These are phyloP conservation scores for Sula dactylatra DNA, from an alignment of 2,113 vertebrate genomes.

Conservation along the genomic window DNA sequence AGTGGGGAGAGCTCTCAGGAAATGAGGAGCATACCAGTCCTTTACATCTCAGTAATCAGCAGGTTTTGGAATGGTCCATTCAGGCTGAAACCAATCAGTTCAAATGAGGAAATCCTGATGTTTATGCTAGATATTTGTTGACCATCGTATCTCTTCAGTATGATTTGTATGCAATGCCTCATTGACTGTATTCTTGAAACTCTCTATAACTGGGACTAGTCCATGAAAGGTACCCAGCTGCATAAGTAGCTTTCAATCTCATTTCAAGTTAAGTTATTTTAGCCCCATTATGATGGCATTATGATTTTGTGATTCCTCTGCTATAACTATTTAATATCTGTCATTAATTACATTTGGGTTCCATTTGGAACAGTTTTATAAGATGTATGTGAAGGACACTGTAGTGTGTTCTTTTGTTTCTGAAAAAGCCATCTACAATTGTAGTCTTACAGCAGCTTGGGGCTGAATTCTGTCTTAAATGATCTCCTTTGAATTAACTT, in stretches of 20 bases:
- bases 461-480: conserved; percentile 12
- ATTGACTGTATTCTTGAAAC: not conserved
- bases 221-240: not conserved
- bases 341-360: not conserved
- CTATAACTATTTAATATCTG: not conserved
- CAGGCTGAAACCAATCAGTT: not conserved
- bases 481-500: conserved; percentile 16
- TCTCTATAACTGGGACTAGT: not conserved
- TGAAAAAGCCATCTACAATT: not conserved
- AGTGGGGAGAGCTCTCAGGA: not conserved
- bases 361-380: not conserved
- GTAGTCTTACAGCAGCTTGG: not conserved
- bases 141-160: not conserved
- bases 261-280: not conserved
- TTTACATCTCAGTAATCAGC: not conserved
- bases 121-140: not conserved
- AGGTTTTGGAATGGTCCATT: not conserved
- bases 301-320: not conserved
- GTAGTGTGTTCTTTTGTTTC: not conserved
- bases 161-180: not conserved
- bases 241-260: not conserved
- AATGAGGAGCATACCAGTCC: not conserved
- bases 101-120: not conserved
- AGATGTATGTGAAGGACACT: not conserved
- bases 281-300: not conserved